These are phyloP conservation scores for Clarias batrachus DNA, from an alignment of 2,113 vertebrate genomes.

Conservation along the genomic window DNA sequence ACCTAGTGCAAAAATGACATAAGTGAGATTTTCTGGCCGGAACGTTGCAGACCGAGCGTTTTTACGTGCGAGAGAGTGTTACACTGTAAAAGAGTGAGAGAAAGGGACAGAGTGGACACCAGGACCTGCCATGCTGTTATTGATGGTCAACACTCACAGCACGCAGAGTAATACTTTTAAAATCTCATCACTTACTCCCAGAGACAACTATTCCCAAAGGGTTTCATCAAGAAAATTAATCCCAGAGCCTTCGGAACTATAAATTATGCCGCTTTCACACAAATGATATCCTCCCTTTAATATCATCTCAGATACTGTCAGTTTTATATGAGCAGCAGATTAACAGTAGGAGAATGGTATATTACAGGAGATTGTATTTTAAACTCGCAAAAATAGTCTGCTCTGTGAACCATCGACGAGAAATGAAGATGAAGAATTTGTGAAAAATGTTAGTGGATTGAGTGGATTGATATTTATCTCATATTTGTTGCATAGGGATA, in stretches of 20 bases:
- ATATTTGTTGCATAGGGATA: neutral
- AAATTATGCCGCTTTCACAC: slow-evolving; percentile 51
- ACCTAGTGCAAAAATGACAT: too few relatives aligned
- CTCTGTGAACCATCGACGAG: neutral
- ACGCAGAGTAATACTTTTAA: slow-evolving; percentile 58
- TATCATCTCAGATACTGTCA: slow-evolving; percentile 45
- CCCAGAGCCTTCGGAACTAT: slow-evolving; percentile 47
- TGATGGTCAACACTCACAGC: slow-evolving; percentile 53
- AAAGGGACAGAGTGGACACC: slow-evolving; percentile 17
- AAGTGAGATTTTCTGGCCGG: slow-evolving; percentile 25
- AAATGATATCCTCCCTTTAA: slow-evolving; percentile 50
- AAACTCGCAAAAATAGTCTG: slow-evolving; percentile 33
- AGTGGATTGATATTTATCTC: neutral
- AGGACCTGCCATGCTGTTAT: slow-evolving; percentile 51
- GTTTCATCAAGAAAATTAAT: slow-evolving; percentile 59
- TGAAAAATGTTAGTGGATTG: slow-evolving; percentile 2
- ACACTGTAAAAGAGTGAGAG: neutral
- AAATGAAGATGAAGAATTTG: slow-evolving; percentile 1
- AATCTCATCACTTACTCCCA: slow-evolving; percentile 57
- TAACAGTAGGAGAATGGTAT: slow-evolving; percentile 16
- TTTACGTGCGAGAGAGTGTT: neutral
- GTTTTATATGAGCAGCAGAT: slow-evolving; percentile 40
- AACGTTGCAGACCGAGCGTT: slow-evolving; percentile 31
- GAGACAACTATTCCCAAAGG: slow-evolving; percentile 45
- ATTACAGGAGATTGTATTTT: slow-evolving; percentile 37